Conservation (phyloP, 2,888 invertebrate species). For the Caenorhabditis zanzibari region DNA sequence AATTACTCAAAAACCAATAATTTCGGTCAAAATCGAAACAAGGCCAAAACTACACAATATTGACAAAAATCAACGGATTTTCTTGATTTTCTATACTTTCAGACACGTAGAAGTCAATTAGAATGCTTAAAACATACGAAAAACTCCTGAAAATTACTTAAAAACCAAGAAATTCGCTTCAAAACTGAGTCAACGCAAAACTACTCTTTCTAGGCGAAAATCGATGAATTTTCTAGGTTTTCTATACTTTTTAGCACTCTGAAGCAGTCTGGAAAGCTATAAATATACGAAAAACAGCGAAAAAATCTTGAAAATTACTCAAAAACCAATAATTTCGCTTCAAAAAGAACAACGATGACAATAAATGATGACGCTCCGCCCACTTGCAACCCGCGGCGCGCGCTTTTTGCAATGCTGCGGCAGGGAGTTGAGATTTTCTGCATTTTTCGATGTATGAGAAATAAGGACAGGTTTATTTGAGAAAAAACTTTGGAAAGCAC, state of each 20-base stretch:
- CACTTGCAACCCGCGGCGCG: constrained; percentile 16
- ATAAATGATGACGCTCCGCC: constrained; percentile 22
- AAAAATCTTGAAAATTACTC: neutral
- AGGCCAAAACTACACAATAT: too few relatives aligned
- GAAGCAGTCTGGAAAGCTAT: neutral
- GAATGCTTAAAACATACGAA: neutral
- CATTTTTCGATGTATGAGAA: constrained; percentile 3
- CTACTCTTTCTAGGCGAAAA: neutral
- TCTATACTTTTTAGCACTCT: neutral
- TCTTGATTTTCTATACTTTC: too few relatives aligned
- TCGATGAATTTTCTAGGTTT: neutral
- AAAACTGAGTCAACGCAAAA: too few relatives aligned
- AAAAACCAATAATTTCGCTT: neutral
- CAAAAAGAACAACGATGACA: constrained; percentile 3
- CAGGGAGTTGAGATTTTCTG: constrained; percentile 1
- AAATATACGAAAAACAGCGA: neutral
- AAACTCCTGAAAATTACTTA: neutral
- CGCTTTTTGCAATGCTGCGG: constrained; percentile 8
- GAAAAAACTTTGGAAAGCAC: neutral
- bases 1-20: too few relatives aligned
- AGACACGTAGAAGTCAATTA: neutral
- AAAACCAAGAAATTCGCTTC: too few relatives aligned
- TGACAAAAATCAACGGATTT: too few relatives aligned
- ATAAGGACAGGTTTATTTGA: neutral
- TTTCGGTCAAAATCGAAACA: too few relatives aligned